A percentile compares a stretch with the other conserved stretches of the same genome.
Evolutionary conservation across 1,140 invertebrate genomes (phyloP).

Genomic region (Bombus difficillimus): DNA sequence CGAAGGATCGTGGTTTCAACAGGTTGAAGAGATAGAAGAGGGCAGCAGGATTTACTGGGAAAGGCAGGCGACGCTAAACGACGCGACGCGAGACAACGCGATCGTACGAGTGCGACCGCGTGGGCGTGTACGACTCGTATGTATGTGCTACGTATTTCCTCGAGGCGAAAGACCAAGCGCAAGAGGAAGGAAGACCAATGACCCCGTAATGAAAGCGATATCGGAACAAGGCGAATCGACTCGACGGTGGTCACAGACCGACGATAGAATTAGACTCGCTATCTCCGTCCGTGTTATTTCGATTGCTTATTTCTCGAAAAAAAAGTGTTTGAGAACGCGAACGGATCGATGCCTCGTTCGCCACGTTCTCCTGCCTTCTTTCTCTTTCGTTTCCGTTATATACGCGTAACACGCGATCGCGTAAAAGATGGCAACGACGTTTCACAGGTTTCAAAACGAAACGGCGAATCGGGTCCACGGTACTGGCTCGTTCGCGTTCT

Average conservation of each 20-base stretch:
- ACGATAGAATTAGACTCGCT: background rate
- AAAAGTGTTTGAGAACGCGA: too few species aligned
- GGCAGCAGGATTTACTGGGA: background rate
- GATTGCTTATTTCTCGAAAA: too few species aligned
- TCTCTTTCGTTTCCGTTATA: background rate
- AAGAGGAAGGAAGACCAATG: constrained; percentile 71
- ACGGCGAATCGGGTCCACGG: constrained; percentile 46
- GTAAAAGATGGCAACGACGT: background rate
- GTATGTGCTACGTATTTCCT: constrained; percentile 20
- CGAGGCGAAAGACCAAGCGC: constrained; percentile 30
- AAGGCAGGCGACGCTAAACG: background rate
- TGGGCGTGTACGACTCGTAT: constrained; percentile 7
- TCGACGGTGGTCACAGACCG: background rate
- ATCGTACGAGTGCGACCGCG: background rate
- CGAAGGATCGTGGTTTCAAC: background rate
- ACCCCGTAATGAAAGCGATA: constrained; percentile 66
- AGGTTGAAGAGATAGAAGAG: background rate
- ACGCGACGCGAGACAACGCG: background rate
- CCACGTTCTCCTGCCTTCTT: too few species aligned
- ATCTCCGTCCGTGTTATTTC: background rate
- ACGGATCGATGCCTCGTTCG: too few species aligned
- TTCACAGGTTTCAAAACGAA: constrained; percentile 36
- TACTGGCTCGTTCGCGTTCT: constrained; percentile 67
- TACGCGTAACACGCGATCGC: too few species aligned
- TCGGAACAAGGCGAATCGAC: constrained; percentile 17